These are phyloP conservation scores for Leptinotarsa rubiginosa DNA, from an alignment of 2,888 invertebrate species.

Conservation along the genomic window DNA sequence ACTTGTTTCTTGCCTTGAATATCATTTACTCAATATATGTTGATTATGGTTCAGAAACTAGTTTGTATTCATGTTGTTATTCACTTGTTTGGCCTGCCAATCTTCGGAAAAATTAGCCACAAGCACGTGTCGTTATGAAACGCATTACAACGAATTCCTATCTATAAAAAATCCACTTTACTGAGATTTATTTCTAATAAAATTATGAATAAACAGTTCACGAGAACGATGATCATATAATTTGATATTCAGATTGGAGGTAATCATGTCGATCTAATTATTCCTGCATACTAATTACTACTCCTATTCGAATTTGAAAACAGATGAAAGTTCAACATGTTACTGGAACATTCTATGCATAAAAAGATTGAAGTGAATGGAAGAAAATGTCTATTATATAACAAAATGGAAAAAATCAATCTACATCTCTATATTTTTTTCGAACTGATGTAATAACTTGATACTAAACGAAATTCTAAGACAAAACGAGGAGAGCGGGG, in stretches of 20 bases:
- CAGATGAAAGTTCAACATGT: not conserved
- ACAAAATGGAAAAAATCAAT: too few relatives aligned
- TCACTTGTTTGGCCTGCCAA: not conserved
- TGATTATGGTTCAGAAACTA: not conserved
- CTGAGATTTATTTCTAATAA: not conserved
- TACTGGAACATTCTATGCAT: too few relatives aligned
- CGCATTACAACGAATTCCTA: not conserved
- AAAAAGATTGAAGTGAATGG: too few relatives aligned
- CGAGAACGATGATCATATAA: not conserved
- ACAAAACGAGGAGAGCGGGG: too few relatives aligned
- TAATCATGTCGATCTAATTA: not conserved
- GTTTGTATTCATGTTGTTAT: not conserved
- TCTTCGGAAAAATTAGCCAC: constrained; percentile 1
- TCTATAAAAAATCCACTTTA: not conserved
- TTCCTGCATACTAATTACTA: too few relatives aligned
- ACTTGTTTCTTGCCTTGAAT: not conserved
- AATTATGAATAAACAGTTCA: not conserved
- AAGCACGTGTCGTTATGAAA: not conserved
- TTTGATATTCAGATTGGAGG: not conserved
- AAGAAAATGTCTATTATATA: too few relatives aligned
- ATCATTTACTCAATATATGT: not conserved
- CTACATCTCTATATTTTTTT: too few relatives aligned
- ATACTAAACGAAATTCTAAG: too few relatives aligned
- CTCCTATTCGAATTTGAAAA: not conserved
- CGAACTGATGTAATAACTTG: too few relatives aligned